A percentile compares a stretch with the other conserved stretches of the same genome.
These are phyloP conservation scores for Bellardia pandia DNA, from an alignment of 2,888 invertebrate genomes.

Conservation along the genomic window DNA sequence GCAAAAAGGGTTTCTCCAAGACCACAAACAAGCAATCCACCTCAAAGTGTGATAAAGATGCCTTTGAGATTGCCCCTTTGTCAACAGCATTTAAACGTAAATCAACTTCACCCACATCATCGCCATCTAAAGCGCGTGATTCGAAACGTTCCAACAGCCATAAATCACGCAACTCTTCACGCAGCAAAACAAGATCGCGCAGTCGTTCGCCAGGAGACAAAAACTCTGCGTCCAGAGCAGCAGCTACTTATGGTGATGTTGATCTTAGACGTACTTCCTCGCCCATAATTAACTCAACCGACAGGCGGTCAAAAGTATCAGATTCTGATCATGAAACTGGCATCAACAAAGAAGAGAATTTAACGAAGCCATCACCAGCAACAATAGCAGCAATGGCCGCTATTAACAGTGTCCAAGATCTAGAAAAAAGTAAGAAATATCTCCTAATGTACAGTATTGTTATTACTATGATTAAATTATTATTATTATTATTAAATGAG, in stretches of 20 bases:
- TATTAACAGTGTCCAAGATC: constrained; percentile 77
- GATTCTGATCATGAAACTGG: constrained; percentile 53
- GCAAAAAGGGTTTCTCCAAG: constrained; percentile 72
- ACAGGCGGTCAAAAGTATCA: constrained; percentile 68
- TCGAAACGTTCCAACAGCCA: constrained; percentile 72
- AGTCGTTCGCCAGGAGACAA: constrained; percentile 79
- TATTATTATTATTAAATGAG: constrained; percentile 73
- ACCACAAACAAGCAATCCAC: constrained; percentile 49
- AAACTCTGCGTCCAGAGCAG: constrained; percentile 15
- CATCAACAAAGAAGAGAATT: constrained; percentile 25
- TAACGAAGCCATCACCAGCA: constrained; percentile 38
- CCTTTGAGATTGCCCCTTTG: constrained; percentile 75
- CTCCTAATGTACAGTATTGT: constrained; percentile 53
- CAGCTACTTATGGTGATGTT: constrained; percentile 75
- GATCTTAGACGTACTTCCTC: constrained; percentile 78
- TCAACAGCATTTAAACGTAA: constrained; percentile 78
- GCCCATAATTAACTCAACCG: constrained; percentile 75
- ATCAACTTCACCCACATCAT: constrained; percentile 78
- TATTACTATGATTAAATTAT: constrained; percentile 57
- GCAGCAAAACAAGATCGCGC: constrained; percentile 77
- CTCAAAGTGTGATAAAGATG: constrained; percentile 75
- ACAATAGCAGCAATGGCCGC: constrained; percentile 43
- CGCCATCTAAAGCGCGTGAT: constrained; percentile 78
- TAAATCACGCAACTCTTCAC: constrained; percentile 73
- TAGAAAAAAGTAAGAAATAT: constrained; percentile 84